A percentile compares a stretch with the other conserved stretches of the same genome.
Evolutionary conservation across 2,113 vertebrate genomes (phyloP).

Genomic region (Aepyceros melampus): DNA sequence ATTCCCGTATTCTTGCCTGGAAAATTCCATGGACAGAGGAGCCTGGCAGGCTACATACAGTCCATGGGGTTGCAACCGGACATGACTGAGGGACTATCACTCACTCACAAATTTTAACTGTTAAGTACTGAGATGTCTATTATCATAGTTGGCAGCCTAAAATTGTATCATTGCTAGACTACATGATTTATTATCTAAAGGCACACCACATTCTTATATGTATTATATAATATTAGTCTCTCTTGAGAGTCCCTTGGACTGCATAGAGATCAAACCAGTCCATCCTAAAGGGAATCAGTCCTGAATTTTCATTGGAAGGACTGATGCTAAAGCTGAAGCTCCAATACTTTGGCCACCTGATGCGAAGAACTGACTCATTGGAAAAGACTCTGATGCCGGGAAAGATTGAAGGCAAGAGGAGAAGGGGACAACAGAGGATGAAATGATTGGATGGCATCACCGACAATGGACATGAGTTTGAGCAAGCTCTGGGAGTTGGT

Average conservation of each 20-base stretch:
- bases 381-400: background rate
- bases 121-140: background rate
- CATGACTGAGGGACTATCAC: background rate
- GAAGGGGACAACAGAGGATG: background rate
- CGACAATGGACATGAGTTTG: background rate
- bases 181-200: background rate
- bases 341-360: background rate
- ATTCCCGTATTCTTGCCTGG: background rate
- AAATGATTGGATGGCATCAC: background rate
- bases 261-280: background rate
- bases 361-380: background rate
- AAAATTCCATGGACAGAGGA: background rate
- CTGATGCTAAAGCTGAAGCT: background rate
- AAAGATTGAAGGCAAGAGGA: background rate
- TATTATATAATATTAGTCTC: background rate
- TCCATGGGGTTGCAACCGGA: background rate
- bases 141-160: background rate
- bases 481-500: background rate
- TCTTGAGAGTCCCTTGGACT: background rate
- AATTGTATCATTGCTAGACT: background rate
- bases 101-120: background rate
- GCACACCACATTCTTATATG: background rate
- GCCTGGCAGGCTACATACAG: background rate
- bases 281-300: background rate
- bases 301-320: background rate